Base-by-base conservation (phyloP, 2,797 vertebrate genomes). In the Octomys mimax region DNA sequence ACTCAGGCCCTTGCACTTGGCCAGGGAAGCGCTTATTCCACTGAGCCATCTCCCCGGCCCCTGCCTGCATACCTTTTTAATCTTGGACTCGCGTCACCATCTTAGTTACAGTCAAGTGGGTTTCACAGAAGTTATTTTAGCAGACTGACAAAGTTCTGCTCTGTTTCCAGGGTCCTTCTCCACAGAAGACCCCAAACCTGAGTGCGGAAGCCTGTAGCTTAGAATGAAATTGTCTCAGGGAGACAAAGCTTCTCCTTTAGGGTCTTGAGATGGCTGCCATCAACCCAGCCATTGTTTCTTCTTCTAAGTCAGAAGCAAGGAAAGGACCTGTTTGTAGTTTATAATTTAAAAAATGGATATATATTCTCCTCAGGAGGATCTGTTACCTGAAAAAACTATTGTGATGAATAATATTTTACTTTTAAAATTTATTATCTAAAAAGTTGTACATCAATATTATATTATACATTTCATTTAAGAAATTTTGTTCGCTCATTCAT, bases 1-100 rank as follows among this genome's bases (percentile, higher is more conserved):
- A n/a, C n/a, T n/a, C n/a, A n/a, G n/a, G n/a, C n/a, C n/a, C n/a
- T n/a, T n/a, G n/a, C n/a, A n/a, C n/a, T n/a, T n/a, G n/a, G n/a
- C n/a, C n/a, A n/a, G n/a, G n/a, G n/a, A n/a, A n/a, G n/a, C n/a
- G n/a, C n/a, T n/a, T n/a, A n/a, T n/a, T n/a, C n/a, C n/a, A n/a
- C n/a, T n/a, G n/a, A n/a, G n/a, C n/a, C n/a, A n/a, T n/a, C n/a
- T n/a, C n/a, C n/a, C n/a, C n/a, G n/a, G n/a, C n/a, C n/a, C n/a
- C n/a, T 93, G 42, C 33, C 92, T 93, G 54, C 42, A 0, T 21
- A 24, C 90, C 59, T 1, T 2, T 96, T 93, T 96, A 79, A 94
- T 73, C 86, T 92, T 94, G 92, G 80, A 95, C 89, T 96, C 95
- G 86, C 98, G 95, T 97, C 93, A 87, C 87, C 94, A 95, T 92